Percentiles rank a stretch among this genome's conserved stretches.
Conservation (phyloP, 2,113 vertebrate genomes). For the Procapra przewalskii region DNA sequence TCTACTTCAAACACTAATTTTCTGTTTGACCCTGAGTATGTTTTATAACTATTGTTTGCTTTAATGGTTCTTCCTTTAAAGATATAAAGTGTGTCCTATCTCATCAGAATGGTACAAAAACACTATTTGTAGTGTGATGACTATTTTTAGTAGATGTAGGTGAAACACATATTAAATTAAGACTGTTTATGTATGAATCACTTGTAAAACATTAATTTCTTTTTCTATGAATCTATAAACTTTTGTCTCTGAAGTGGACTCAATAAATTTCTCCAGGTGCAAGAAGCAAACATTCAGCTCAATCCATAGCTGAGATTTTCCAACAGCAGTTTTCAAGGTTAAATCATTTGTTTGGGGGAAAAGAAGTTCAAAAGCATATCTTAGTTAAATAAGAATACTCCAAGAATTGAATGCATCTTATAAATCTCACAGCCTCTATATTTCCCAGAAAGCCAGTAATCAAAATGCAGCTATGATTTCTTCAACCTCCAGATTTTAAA, state of each 20-base stretch:
- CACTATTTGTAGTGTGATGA: background rate
- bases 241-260: background rate
- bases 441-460: conserved; percentile 4
- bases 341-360: background rate
- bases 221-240: background rate
- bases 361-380: background rate
- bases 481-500: background rate
- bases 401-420: background rate
- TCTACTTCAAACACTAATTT: background rate
- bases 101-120: background rate
- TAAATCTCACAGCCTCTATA: background rate
- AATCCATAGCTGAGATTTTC: background rate
- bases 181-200: conserved; percentile 1
- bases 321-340: background rate
- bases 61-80: background rate
- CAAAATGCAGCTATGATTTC: background rate
- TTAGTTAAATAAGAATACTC: background rate
- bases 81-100: background rate
- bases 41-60: conserved; percentile 27
- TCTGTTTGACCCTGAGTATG: background rate
- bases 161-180: background rate
- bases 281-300: background rate
- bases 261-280: background rate
- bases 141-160: background rate
- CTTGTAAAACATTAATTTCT: background rate